These are phyloP conservation scores for Salticus scenicus DNA, from an alignment of 2,888 invertebrate genomes.

Conservation along the genomic window DNA sequence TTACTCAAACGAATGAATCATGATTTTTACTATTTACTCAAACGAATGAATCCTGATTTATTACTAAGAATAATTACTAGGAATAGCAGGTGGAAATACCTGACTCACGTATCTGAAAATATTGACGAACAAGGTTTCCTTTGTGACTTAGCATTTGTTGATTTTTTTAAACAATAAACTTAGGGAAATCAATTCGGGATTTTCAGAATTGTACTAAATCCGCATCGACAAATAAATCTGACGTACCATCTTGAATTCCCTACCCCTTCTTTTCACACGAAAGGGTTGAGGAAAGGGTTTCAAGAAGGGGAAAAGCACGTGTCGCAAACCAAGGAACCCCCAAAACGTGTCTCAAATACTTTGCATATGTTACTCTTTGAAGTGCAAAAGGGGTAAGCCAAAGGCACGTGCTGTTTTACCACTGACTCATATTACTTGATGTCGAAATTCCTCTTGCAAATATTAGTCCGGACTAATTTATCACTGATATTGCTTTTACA, in stretches of 20 bases:
- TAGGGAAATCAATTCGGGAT: no score
- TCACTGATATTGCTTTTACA: slow-evolving; percentile 46
- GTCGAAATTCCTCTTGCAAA: slow-evolving; percentile 44
- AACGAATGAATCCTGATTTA: no score
- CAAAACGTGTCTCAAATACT: slow-evolving; percentile 26
- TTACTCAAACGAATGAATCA: no score
- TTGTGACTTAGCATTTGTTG: no score
- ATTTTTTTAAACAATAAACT: no score
- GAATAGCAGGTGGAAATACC: no score
- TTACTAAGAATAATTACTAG: no score
- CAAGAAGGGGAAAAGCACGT: slow-evolving; percentile 13
- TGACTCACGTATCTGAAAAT: no score
- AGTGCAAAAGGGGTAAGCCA: slow-evolving; percentile 51
- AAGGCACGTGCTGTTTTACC: slow-evolving; percentile 53
- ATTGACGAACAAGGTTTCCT: no score
- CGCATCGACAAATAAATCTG: not conserved
- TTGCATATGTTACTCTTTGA: slow-evolving; percentile 65
- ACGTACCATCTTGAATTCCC: not conserved
- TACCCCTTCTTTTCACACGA: not conserved
- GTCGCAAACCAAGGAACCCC: not conserved
- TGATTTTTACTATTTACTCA: no score
- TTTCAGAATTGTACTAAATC: not conserved
- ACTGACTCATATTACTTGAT: slow-evolving; percentile 37
- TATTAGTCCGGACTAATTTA: slow-evolving; percentile 51
- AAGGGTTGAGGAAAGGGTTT: slow-evolving; percentile 40